Evolutionary conservation across 2,113 vertebrate species (phyloP).

Genomic region (Anser cygnoides): DNA sequence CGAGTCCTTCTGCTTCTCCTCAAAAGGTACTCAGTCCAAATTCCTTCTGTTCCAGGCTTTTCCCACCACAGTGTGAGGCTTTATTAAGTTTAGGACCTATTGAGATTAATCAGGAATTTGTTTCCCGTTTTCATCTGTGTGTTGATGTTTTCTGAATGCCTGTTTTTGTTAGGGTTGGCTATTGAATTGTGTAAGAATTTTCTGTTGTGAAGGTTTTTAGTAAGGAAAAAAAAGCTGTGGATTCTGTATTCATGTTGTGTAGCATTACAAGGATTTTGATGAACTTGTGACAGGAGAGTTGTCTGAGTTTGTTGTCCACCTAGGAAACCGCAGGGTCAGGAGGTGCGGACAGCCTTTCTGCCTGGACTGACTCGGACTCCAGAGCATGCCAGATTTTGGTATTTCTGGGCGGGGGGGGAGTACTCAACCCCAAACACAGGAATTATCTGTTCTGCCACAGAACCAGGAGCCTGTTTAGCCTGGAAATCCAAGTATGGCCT

Average conservation of each 20-base stretch:
- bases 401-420: not conserved
- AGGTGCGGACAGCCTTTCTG: not conserved
- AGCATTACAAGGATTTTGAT: not conserved
- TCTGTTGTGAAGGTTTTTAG: not conserved
- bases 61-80: not conserved
- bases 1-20: not conserved
- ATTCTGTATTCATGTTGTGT: not conserved
- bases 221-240: not conserved
- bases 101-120: not conserved
- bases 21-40: not conserved
- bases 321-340: fast-evolving
- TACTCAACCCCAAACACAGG: not conserved
- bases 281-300: not conserved
- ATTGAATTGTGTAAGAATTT: not conserved
- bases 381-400: not conserved
- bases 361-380: not conserved
- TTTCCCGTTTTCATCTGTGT: fast-evolving
- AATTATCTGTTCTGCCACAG: not conserved
- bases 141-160: not conserved
- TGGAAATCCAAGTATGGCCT: not conserved
- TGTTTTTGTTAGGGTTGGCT: not conserved
- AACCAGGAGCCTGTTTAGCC: not conserved
- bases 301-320: not conserved
- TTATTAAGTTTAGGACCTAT: not conserved
- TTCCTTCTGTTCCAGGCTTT: not conserved